phyloP scores from a whole-genome alignment of 2,113 vertebrate species.

The Ceuthmochares aereus region DNA sequence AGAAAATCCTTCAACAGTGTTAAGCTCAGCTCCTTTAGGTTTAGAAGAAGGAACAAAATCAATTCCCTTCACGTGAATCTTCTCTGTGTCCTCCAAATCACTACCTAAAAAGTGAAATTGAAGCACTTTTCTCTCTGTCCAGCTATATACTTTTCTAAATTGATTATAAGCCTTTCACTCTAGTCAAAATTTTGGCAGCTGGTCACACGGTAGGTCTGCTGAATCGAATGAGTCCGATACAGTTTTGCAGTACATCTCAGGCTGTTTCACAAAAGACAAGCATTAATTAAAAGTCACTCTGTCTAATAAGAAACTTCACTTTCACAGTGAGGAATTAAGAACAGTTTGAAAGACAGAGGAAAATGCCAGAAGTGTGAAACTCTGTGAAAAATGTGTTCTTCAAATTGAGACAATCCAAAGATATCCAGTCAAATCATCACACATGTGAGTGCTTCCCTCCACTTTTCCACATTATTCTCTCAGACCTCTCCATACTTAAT shows the following conservation, averaged over 20 bases:
- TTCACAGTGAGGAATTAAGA: neutral
- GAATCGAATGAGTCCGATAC: neutral
- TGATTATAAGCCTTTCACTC: conserved; percentile 9
- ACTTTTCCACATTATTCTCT: neutral
- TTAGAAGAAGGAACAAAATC: neutral
- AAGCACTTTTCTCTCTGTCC: neutral
- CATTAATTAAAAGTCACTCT: conserved; percentile 13
- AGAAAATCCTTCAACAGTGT: conserved; percentile 63
- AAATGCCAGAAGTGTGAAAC: neutral
- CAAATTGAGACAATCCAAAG: neutral
- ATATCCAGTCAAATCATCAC: neutral
- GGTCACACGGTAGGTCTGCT: conserved; percentile 15
- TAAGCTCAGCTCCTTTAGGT: conserved; percentile 15
- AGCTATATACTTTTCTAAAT: neutral
- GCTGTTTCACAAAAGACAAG: neutral
- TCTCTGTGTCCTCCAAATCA: neutral
- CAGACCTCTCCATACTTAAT: neutral
- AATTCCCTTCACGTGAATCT: neutral
- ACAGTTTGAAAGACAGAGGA: neutral
- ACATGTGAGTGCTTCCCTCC: neutral
- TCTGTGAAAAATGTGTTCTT: neutral
- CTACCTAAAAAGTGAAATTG: neutral
- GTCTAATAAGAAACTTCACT: neutral
- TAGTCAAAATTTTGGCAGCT: conserved; percentile 3
- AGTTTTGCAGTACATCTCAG: neutral